Evolutionary conservation across 2,888 invertebrate species (phyloP), one percentile per base, ranked within the genome.

Genomic region (Resseliella maxima): DNA sequence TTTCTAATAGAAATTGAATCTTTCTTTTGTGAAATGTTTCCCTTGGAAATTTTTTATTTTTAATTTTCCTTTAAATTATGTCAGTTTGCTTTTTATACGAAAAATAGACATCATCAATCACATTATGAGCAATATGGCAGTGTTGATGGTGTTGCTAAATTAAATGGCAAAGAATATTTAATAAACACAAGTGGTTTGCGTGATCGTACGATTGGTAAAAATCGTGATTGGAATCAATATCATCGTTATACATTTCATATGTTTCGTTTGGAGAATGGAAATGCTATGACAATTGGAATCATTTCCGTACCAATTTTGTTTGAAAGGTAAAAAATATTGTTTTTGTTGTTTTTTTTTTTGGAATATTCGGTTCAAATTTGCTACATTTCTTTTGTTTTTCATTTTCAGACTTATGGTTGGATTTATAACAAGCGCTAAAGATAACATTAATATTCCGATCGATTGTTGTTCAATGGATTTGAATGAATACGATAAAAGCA

Each of bases 71-170:
- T 50, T 50, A 50, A 41, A 41, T 12, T 50, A 12, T 10, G 50
- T 18, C 50, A 50, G 12, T 50, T 21, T 50, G 2, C 21, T 18
- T 59, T 59, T 27, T 59, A n/a, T 50, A 50, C 21, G 50, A 50
- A 18, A 50, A 50, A 50, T 24, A 95, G 95, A 87, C 91, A 93
- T 50, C 95, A 95, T 89, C 95, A 95, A 91, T 94, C 94, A 0
- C 95, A 95, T 90, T 95, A 95, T 89, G 95, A 96, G 89, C 95
- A 96, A 90, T 94, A 94, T 92, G 95, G 95, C 1, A 90, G 90
- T 81, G 89, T 95, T 0, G 90, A 91, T 86, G 94, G 94, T 6
- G 91, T 90, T 0, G 92, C 93, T 0, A 90, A 90, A 36, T 90
- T 95, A 15, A 92, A 94, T 87, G 93, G 92, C 0, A 90, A 90